Evolutionary conservation across 2,888 invertebrate species (phyloP), one percentile per base, ranked within the genome.

Genomic region (Molorchus minor): DNA sequence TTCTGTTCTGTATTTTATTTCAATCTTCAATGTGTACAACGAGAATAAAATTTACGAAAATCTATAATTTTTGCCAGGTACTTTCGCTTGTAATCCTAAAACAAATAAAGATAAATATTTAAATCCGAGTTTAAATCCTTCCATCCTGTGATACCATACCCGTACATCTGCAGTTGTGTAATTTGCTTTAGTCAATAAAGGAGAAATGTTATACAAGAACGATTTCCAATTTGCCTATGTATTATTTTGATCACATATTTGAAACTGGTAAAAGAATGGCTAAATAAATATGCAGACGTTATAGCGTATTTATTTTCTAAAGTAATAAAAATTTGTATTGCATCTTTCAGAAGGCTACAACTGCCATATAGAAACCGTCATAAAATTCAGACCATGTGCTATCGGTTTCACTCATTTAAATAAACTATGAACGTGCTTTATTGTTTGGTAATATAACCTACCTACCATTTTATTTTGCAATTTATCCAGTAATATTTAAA

Each of bases 181-280:
- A 10, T 25, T 25, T 25, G 8, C 25, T 25, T n/a, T 25, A 25
- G 8, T 25, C 25, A 25, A 13, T 36, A 41, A 12, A 60, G 60
- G 63, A 60, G 63, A 63, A 63, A 63, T 53, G 41, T 13, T 45
- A 33, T 8, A 33, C 38, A 54, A 21, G 29, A 10, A 21, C 55
- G 52, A 58, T 65, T 60, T 65, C 60, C 58, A 60, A 47, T 56
- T 61, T n/a, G n/a, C n/a, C n/a, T 52, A 40, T 54, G 44, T 47
- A 21, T 44, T 61, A 66, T 61, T 59, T 58, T 59, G 21, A 61
- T 62, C 66, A 66, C 66, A 61, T 55, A 56, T 43, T 57, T 56
- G 52, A 55, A 58, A 43, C 56, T 53, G 30, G 33, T 40, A 8
- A n/a, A 43, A 21, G 20, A 41, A 33, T 25, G 0, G 16, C 43